These are phyloP conservation scores for Champsocephalus esox DNA, from an alignment of 2,797 vertebrate species.

Conservation along the genomic window DNA sequence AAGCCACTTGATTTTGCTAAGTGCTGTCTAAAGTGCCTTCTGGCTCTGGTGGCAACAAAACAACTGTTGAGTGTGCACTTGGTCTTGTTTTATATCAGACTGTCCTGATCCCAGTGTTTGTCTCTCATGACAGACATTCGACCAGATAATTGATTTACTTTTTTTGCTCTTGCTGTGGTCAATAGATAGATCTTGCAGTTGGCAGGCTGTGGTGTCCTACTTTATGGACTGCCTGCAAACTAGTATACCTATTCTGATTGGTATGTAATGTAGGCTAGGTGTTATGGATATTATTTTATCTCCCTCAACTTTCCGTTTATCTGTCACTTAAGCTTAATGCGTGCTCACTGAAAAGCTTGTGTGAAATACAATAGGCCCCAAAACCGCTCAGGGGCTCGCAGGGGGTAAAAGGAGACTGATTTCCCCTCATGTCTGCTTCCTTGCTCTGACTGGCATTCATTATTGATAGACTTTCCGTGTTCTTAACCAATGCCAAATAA, in stretches of 20 bases:
- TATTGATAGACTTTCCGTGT: slow-evolving; percentile 73
- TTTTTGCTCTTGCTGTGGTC: slow-evolving; percentile 52
- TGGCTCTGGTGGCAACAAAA: slow-evolving; percentile 50
- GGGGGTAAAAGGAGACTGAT: slow-evolving; percentile 65
- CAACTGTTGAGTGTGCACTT: slow-evolving; percentile 45
- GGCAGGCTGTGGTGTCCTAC: slow-evolving; percentile 55
- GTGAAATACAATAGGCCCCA: slow-evolving; percentile 64
- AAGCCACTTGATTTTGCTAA: slow-evolving; percentile 79
- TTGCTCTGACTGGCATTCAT: slow-evolving; percentile 72
- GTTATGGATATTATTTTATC: slow-evolving; percentile 52
- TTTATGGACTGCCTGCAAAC: slow-evolving; percentile 52
- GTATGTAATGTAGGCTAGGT: slow-evolving; percentile 25
- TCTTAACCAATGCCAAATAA: slow-evolving; percentile 79
- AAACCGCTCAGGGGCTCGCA: slow-evolving; percentile 63
- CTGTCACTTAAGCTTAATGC: slow-evolving; percentile 60
- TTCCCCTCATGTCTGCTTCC: slow-evolving; percentile 63
- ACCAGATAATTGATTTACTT: slow-evolving; percentile 66
- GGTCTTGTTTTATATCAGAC: slow-evolving; percentile 43
- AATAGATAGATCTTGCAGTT: slow-evolving; percentile 47
- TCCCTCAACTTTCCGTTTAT: slow-evolving; percentile 49
- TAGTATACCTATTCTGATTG: slow-evolving; percentile 22
- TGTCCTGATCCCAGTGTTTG: slow-evolving; percentile 39
- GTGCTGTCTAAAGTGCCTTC: slow-evolving; percentile 71
- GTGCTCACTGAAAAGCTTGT: slow-evolving; percentile 47
- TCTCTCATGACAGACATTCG: slow-evolving; percentile 46